Conservation (phyloP, 2,888 invertebrate genomes). For the Bugulina stolonifera region DNA sequence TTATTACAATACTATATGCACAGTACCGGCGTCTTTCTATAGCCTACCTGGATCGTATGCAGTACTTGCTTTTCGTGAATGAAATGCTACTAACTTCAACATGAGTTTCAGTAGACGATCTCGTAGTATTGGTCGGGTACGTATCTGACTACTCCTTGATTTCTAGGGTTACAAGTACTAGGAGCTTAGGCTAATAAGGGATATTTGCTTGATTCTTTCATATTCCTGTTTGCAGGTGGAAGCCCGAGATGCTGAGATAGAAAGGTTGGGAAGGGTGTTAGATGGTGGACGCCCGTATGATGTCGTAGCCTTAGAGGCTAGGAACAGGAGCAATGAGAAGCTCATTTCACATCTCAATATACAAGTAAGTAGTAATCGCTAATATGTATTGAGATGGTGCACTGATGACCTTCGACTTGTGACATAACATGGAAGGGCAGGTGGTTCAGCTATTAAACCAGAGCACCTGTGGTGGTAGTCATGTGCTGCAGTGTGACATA, state of each 20-base stretch:
- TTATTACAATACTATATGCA: background rate
- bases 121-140: background rate
- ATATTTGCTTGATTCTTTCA: background rate
- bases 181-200: background rate
- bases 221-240: constrained; percentile 41
- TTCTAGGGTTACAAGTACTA: background rate
- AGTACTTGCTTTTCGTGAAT: background rate
- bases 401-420: too few relatives aligned
- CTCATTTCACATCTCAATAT: constrained; percentile 53
- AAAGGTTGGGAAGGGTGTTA: constrained; percentile 47
- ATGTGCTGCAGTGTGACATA: too few relatives aligned
- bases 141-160: background rate
- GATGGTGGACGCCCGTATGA: constrained; percentile 52
- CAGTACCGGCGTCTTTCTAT: background rate
- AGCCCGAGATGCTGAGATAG: constrained; percentile 51
- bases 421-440: too few relatives aligned
- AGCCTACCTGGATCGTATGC: too few relatives aligned
- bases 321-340: constrained; percentile 49
- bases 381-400: too few relatives aligned
- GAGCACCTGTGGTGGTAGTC: too few relatives aligned
- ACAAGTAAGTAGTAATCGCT: too few relatives aligned
- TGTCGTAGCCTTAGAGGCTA: constrained; percentile 51
- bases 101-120: background rate
- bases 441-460: too few relatives aligned
- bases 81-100: too few relatives aligned